These are phyloP conservation scores for Oeneis ivallda DNA, from an alignment of 2,888 invertebrate genomes.

Conservation along the genomic window DNA sequence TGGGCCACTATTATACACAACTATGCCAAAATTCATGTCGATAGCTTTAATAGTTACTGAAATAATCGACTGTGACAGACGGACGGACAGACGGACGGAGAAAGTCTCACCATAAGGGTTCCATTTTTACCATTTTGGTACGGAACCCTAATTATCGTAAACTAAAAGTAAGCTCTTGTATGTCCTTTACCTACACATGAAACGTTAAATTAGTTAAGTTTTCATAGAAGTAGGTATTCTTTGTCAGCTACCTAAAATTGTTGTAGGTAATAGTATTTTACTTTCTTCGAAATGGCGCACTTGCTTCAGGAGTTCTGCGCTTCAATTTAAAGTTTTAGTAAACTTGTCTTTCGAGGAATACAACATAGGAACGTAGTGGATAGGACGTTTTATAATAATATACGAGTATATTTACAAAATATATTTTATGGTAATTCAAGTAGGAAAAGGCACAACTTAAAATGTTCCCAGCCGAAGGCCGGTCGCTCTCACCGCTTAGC, in stretches of 20 bases:
- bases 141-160: too few species aligned
- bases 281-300: constrained; percentile 51
- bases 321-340: constrained; percentile 60
- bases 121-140: too few species aligned
- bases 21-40: too few species aligned
- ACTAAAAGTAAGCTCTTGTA: constrained; percentile 1
- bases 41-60: too few species aligned
- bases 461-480: constrained; percentile 61
- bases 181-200: neutral
- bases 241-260: constrained; percentile 10
- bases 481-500: constrained; percentile 77
- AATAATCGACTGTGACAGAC: too few species aligned
- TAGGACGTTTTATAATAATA: neutral
- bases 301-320: constrained; percentile 48
- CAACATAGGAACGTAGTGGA: neutral
- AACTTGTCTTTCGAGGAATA: constrained; percentile 4
- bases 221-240: neutral
- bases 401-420: too few species aligned
- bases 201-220: constrained; percentile 2
- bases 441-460: constrained; percentile 66
- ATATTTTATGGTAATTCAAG: neutral
- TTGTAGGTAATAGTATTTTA: constrained; percentile 42
- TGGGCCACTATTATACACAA: too few species aligned
- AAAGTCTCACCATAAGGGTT: too few species aligned
- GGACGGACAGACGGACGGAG: too few species aligned